These are phyloP conservation scores for Peromyscus maniculatus DNA, from an alignment of 2,113 vertebrate genomes.

Conservation along the genomic window DNA sequence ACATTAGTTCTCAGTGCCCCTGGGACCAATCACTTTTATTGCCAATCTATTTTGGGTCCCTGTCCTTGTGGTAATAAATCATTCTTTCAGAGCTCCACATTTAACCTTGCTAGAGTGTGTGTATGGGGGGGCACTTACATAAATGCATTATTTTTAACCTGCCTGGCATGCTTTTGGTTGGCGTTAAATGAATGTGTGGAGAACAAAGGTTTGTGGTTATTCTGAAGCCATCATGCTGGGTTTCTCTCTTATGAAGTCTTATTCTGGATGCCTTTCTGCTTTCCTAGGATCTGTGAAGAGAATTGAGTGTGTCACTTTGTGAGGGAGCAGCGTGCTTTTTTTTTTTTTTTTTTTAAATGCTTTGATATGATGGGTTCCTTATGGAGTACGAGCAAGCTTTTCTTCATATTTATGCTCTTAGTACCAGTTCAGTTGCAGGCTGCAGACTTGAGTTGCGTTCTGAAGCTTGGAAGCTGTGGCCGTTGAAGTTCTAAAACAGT, in stretches of 20 bases:
- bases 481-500: neutral
- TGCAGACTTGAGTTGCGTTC: neutral
- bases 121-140: constrained; percentile 67
- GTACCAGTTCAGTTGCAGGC: neutral
- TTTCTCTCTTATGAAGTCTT: constrained; percentile 30
- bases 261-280: neutral
- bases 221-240: neutral
- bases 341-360: neutral
- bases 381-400: neutral
- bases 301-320: neutral
- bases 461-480: neutral
- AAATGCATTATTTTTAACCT: constrained; percentile 83
- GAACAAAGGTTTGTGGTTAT: constrained; percentile 68
- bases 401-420: neutral
- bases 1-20: constrained; percentile 74
- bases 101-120: constrained; percentile 71
- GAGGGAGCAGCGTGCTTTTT: neutral
- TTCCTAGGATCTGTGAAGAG: neutral
- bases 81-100: constrained; percentile 77
- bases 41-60: constrained; percentile 83
- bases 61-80: constrained; percentile 81
- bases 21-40: constrained; percentile 84
- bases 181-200: constrained; percentile 56
- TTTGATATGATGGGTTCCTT: constrained; percentile 3
- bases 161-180: constrained; percentile 70